A percentile compares a stretch with the other conserved stretches of the same genome.
These are phyloP conservation scores for Drosophila acutilabella DNA, from an alignment of 2,888 invertebrate species.

Conservation along the genomic window DNA sequence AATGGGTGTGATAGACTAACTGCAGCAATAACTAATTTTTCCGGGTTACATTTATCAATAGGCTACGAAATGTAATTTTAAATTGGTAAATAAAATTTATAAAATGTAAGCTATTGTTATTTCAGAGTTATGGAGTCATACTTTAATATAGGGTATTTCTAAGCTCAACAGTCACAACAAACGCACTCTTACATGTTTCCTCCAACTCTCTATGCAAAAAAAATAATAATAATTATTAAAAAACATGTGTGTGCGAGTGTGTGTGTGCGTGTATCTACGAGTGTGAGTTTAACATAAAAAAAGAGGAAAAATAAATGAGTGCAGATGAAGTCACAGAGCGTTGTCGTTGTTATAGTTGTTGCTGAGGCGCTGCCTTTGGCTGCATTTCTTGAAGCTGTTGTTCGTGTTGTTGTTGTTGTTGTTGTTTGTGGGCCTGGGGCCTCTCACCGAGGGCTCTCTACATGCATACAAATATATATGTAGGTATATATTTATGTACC, in stretches of 20 bases:
- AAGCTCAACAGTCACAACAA: background rate
- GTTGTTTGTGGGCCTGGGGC: slow-evolving; percentile 37
- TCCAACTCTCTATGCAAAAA: slow-evolving; percentile 52
- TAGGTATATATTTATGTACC: no score
- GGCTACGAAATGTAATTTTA: no score
- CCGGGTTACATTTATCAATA: no score
- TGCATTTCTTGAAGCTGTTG: slow-evolving; percentile 63
- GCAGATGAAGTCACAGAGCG: slow-evolving; percentile 69
- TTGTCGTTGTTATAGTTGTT: slow-evolving; percentile 45
- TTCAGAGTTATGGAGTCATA: no score
- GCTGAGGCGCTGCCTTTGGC: slow-evolving; percentile 64
- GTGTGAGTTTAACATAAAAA: slow-evolving; percentile 64
- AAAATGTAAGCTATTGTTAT: no score
- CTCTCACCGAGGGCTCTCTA: slow-evolving; percentile 10
- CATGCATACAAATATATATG: background rate
- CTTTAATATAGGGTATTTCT: background rate
- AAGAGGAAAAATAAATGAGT: slow-evolving; percentile 65
- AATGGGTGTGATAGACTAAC: background rate
- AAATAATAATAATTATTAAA: slow-evolving; percentile 72
- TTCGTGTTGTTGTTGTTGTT: slow-evolving; percentile 19
- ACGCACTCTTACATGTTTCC: slow-evolving; percentile 15
- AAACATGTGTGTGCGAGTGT: slow-evolving; percentile 64
- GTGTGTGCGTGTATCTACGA: slow-evolving; percentile 35
- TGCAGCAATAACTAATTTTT: background rate
- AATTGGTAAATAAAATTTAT: no score